A percentile compares a stretch with the other conserved stretches of the same genome.
These are phyloP conservation scores for Helogale parvula DNA, from an alignment of 2,113 vertebrate genomes.

Conservation along the genomic window DNA sequence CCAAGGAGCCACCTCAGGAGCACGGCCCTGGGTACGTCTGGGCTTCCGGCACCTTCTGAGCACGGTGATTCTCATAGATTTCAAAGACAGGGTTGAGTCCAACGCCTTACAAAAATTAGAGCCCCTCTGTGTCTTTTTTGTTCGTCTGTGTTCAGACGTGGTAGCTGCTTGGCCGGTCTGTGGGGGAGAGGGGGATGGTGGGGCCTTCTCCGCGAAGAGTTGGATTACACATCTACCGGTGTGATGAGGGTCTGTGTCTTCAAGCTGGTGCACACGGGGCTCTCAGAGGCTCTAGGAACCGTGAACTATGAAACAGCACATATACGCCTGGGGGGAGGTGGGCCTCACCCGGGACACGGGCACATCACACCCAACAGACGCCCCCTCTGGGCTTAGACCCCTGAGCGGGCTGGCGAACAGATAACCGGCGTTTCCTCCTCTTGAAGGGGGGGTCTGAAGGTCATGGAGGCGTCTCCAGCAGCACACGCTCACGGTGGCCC, in stretches of 20 bases:
- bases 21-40: fast-evolving
- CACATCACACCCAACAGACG: fast-evolving
- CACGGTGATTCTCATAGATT: no score
- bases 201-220: background rate
- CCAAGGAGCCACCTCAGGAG: background rate
- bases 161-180: background rate
- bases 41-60: background rate
- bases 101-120: background rate
- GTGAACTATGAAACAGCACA: background rate
- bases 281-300: background rate
- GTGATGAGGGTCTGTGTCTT: background rate
- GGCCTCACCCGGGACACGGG: fast-evolving
- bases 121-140: fast-evolving
- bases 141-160: background rate
- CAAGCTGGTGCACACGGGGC: background rate
- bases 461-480: fast-evolving
- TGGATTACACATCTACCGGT: background rate
- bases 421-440: background rate
- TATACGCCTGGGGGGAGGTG: no score
- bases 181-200: background rate
- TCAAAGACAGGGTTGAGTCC: background rate
- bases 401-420: no score
- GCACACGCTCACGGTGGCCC: fast-evolving
- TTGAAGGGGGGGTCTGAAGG: background rate
- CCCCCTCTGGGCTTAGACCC: fast-evolving